Percentiles rank a stretch among this genome's conserved stretches.
phyloP scores from a whole-genome alignment of 2,113 vertebrate genomes.

The Myrmophylax atrothorax region DNA sequence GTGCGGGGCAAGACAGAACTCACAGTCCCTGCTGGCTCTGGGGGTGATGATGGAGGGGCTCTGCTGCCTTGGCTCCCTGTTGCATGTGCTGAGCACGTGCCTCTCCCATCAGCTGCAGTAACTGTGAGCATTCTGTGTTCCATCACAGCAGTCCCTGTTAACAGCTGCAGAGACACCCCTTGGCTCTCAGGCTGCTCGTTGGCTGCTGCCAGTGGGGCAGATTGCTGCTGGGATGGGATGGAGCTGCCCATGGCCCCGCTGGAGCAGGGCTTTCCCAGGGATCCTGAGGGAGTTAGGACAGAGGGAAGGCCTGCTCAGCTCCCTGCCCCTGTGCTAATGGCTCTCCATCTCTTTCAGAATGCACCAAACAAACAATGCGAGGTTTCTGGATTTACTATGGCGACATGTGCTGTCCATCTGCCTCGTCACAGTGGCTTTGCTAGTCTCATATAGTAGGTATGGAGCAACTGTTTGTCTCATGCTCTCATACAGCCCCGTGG shows the following conservation, averaged over 20 bases:
- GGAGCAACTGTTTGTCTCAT: slow-evolving; percentile 7
- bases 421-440: slow-evolving; percentile 87
- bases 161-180: background rate
- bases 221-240: background rate
- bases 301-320: background rate
- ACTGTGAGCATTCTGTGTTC: slow-evolving; percentile 1
- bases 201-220: background rate
- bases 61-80: background rate
- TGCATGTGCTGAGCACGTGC: background rate
- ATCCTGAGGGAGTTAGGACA: background rate
- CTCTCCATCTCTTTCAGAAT: slow-evolving; percentile 81
- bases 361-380: slow-evolving; percentile 99
- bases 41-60: background rate
- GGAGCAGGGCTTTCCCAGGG: background rate
- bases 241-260: background rate
- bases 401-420: slow-evolving; percentile 92
- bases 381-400: slow-evolving; percentile 97
- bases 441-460: slow-evolving; percentile 98
- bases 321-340: slow-evolving; percentile 31
- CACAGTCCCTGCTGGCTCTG: background rate
- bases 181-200: background rate
- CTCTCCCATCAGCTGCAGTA: background rate
- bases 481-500: background rate
- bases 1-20: background rate
- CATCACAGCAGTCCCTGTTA: background rate